A percentile compares a stretch with the other conserved stretches of the same genome.
These are phyloP conservation scores for Orientallactaga sibirica DNA, from an alignment of 2,797 vertebrate species.

Conservation along the genomic window DNA sequence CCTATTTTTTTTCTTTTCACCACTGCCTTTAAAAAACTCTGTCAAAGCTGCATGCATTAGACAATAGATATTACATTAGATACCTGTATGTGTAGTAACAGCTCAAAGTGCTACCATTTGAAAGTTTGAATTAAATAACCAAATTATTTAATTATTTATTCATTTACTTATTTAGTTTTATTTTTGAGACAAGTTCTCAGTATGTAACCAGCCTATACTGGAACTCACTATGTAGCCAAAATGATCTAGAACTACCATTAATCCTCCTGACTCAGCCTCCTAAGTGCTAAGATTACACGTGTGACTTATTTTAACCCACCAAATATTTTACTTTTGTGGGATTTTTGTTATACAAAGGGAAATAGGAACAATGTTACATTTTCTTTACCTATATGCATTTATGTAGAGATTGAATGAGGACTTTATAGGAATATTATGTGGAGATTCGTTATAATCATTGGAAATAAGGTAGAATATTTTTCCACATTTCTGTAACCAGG, in stretches of 20 bases:
- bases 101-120: background rate
- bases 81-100: background rate
- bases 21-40: background rate
- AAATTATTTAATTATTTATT: background rate
- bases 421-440: background rate
- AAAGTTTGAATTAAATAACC: background rate
- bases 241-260: background rate
- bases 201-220: background rate
- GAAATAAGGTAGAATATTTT: background rate
- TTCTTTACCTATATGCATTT: conserved; percentile 26
- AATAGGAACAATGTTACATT: background rate
- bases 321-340: background rate
- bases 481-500: background rate
- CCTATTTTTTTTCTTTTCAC: background rate
- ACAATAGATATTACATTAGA: background rate
- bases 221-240: background rate
- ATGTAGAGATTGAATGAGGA: background rate
- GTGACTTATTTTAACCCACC: background rate
- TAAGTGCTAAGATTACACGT: background rate
- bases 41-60: conserved; percentile 7
- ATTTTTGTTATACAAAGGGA: background rate
- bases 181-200: background rate
- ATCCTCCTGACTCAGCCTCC: background rate
- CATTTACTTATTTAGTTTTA: background rate
- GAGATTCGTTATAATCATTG: background rate